Conservation (phyloP, 2,888 invertebrate species). For the Drosophila hamatofila region DNA sequence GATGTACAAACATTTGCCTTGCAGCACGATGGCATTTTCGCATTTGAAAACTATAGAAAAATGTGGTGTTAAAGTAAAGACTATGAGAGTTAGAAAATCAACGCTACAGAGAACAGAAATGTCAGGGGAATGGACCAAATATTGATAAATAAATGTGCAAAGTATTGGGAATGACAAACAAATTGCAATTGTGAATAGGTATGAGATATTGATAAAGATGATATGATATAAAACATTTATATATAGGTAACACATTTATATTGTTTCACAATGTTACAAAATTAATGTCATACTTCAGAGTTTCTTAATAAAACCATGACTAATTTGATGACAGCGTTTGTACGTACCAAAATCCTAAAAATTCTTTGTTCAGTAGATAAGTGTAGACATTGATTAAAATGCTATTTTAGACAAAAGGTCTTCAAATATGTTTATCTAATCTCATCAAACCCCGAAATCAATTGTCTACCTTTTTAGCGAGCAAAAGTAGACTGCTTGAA, state of each 20-base stretch:
- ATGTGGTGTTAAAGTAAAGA: conserved; percentile 3
- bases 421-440: no score
- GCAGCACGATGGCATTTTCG: conserved; percentile 22
- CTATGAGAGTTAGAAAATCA: not conserved
- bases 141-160: not conserved
- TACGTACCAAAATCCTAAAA: no score
- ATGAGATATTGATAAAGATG: not conserved
- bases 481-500: no score
- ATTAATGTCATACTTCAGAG: no score
- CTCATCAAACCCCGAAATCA: no score
- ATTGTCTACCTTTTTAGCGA: no score
- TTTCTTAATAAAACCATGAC: no score
- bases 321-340: no score
- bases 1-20: conserved; percentile 41
- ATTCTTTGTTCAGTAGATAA: no score
- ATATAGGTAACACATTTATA: not conserved
- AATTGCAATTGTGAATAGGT: not conserved
- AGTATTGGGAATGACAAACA: not conserved
- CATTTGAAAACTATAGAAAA: conserved; percentile 16
- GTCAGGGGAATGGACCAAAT: not conserved
- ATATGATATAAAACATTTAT: no score
- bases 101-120: not conserved
- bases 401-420: no score
- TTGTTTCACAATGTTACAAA: no score
- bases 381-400: not conserved